Conservation (phyloP, 1,140 invertebrate species). For the Microvelia longipes region DNA sequence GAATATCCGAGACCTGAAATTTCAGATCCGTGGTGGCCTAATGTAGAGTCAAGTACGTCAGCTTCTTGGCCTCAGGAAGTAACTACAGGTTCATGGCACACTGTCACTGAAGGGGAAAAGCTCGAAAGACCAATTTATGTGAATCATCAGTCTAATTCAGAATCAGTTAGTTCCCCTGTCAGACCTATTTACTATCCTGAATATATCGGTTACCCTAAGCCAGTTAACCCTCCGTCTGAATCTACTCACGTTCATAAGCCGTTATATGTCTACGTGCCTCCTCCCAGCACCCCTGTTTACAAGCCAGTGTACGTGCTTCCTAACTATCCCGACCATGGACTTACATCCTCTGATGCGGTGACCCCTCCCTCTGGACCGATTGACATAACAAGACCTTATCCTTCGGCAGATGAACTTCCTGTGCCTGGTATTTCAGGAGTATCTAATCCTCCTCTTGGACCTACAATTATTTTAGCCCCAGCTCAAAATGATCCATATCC, state of each 20-base stretch:
- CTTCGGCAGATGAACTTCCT: neutral
- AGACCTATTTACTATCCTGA: neutral
- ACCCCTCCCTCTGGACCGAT: neutral
- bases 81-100: neutral
- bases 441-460: constrained; percentile 5
- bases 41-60: neutral
- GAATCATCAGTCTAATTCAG: neutral
- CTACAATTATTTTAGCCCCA: constrained; percentile 11
- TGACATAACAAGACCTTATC: constrained; percentile 6
- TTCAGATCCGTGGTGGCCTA: neutral
- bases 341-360: constrained; percentile 5
- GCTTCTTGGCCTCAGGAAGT: neutral
- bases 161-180: neutral
- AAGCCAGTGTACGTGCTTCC: constrained; percentile 2
- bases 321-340: constrained; percentile 5
- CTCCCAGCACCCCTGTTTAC: neutral
- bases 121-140: neutral
- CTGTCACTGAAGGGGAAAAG: neutral
- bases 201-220: neutral
- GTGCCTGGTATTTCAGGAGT: neutral
- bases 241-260: neutral
- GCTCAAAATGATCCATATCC: constrained; percentile 1
- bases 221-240: neutral
- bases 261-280: neutral
- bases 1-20: neutral